Percentiles rank a stretch among this genome's conserved stretches.
These are phyloP conservation scores for Carassius gibelio DNA, from an alignment of 2,113 vertebrate species.

Conservation along the genomic window DNA sequence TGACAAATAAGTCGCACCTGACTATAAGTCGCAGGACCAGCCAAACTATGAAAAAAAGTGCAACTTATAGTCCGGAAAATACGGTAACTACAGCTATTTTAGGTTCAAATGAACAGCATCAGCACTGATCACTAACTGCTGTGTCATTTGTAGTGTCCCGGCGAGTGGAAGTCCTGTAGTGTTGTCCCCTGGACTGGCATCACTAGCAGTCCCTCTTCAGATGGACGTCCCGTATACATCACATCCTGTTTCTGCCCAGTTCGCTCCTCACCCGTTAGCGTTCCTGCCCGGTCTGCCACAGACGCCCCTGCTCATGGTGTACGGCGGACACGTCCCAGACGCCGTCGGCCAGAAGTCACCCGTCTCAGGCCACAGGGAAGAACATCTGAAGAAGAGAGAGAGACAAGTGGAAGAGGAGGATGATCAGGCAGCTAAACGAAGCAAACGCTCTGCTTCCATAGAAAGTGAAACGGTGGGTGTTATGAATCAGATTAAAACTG, in stretches of 20 bases:
- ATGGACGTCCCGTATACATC: slow-evolving; percentile 71
- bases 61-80: too few relatives aligned
- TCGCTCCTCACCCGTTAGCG: slow-evolving; percentile 68
- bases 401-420: slow-evolving; percentile 58
- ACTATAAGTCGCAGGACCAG: too few relatives aligned
- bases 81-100: not conserved
- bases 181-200: slow-evolving; percentile 7
- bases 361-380: slow-evolving; percentile 4
- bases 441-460: slow-evolving; percentile 58
- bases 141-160: slow-evolving; percentile 3
- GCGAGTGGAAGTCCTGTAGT: slow-evolving; percentile 3
- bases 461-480: slow-evolving; percentile 58
- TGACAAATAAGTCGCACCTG: too few relatives aligned
- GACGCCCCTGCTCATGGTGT: slow-evolving; percentile 84
- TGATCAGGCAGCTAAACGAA: slow-evolving; percentile 68
- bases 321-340: slow-evolving; percentile 43
- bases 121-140: not conserved
- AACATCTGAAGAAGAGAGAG: slow-evolving; percentile 61
- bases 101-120: not conserved
- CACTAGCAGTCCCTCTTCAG: slow-evolving; percentile 52
- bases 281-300: slow-evolving; percentile 73
- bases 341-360: slow-evolving; percentile 48
- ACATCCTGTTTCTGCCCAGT: slow-evolving; percentile 24
- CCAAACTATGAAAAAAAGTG: too few relatives aligned
- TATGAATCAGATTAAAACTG: not conserved